Base-by-base conservation (phyloP, 2,888 invertebrate species). In the Netelia fuscicornis region DNA sequence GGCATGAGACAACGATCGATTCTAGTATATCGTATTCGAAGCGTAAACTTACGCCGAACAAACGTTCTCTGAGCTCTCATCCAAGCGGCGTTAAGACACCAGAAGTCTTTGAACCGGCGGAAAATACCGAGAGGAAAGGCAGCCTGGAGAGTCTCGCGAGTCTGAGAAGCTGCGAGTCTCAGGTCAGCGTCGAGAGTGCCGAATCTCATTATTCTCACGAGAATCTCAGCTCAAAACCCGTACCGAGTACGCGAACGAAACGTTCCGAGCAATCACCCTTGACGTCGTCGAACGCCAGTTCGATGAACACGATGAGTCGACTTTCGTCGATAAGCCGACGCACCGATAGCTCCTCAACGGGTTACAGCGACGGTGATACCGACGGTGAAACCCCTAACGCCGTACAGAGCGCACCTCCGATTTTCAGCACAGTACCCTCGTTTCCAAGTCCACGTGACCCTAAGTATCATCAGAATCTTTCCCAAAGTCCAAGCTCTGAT, bases 71-170 rank as follows among this genome's bases (percentile, higher is more conserved):
- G 10, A 79, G 74, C 48, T 64, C 92, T 25, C 91, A 64, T 70
- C 71, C 81, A 2, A 65, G 87, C 70, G 82, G 78, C 5, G 37
- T 74, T 1, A 85, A 80, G 17, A 79, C 77, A 23, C 83, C 85
- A 11, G 88, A 88, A 92, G 92, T 88, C 11, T 90, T 90, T 30
- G 91, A 91, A 54, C 87, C 90, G 0, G 91, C 90, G 0, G 91
- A 92, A 2, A 89, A 91, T 30, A 89, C 93, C 1, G 94, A 94
- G 75, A 92, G 95, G 48, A 95, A 95, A 90, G 95, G 95, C 44
- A 95, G 95, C 84, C 93, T 94, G 62, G 95, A 95, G 87, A 95
- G 95, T 56, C 91, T 95, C 65, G 94, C 94, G 8, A 95, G 95
- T 20, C 90, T 93, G 70, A 92, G 93, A 74, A 94, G 94, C 85